phyloP scores from a whole-genome alignment of 2,113 vertebrate genomes.

The Serilophus lunatus region DNA sequence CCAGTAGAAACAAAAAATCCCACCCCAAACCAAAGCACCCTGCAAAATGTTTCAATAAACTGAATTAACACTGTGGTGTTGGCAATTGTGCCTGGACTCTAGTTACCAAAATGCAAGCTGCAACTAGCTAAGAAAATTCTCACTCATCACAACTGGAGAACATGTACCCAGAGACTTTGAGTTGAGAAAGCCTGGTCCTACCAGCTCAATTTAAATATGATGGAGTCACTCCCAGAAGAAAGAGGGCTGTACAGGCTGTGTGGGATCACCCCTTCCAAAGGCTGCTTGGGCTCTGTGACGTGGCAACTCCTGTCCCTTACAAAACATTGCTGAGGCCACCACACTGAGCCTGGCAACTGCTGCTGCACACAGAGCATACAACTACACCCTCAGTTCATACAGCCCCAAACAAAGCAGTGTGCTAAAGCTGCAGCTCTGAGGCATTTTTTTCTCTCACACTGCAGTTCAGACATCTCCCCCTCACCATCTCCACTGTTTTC shows the following conservation, averaged over 20 bases:
- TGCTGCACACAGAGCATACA: not conserved
- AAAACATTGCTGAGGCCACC: not conserved
- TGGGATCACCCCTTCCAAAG: not conserved
- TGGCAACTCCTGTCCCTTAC: not conserved
- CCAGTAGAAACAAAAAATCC: not conserved
- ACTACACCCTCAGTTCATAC: not conserved
- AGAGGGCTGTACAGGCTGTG: not conserved
- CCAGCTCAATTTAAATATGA: not conserved
- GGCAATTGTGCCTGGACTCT: not conserved
- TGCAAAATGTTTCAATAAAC: not conserved
- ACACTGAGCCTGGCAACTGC: not conserved
- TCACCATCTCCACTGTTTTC: not conserved
- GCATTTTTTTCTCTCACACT: not conserved
- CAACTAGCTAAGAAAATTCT: not conserved
- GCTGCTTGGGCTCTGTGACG: not conserved
- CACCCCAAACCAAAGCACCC: not conserved
- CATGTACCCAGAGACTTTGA: not conserved
- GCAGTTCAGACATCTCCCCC: not conserved
- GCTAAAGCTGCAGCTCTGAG: not conserved
- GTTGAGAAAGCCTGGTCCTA: not conserved
- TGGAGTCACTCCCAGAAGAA: not conserved
- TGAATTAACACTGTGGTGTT: not conserved
- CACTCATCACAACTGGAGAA: not conserved
- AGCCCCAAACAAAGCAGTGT: not conserved
- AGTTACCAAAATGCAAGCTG: not conserved